These are phyloP conservation scores for Archips crataeganus DNA, from an alignment of 2,888 invertebrate species.

Conservation along the genomic window DNA sequence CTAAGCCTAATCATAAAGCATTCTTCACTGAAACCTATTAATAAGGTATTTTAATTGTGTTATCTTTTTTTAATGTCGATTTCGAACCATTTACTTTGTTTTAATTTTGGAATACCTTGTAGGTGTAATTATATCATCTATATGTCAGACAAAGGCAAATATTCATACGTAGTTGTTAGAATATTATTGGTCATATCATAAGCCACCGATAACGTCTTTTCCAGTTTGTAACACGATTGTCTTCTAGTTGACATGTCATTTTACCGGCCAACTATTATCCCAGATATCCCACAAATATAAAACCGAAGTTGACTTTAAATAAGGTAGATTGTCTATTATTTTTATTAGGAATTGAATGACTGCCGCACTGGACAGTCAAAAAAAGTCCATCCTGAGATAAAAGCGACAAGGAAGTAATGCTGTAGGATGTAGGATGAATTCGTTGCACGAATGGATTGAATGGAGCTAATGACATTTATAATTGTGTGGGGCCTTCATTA, in stretches of 20 bases:
- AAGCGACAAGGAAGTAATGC: not conserved
- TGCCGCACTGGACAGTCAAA: not conserved
- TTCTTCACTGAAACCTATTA: not conserved
- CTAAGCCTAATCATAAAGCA: not conserved
- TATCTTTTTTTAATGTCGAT: not conserved
- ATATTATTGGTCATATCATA: not conserved
- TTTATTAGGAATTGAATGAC: not conserved
- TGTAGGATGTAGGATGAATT: too few relatives aligned
- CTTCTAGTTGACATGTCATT: not conserved
- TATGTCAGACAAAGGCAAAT: too few relatives aligned
- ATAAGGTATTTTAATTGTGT: not conserved
- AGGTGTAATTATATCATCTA: not conserved
- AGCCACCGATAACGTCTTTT: not conserved
- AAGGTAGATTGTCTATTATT: conserved; percentile 10
- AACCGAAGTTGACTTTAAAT: not conserved
- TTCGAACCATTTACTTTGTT: not conserved
- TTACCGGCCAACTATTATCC: conserved; percentile 3
- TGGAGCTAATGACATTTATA: too few relatives aligned
- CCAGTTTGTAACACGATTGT: not conserved
- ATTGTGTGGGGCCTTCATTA: not conserved
- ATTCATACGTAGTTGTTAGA: too few relatives aligned
- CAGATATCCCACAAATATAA: not conserved
- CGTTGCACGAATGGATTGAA: too few relatives aligned
- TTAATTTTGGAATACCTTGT: not conserved
- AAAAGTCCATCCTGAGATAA: not conserved